Conservation (phyloP, 2,888 invertebrate genomes). For the Epinotia demarniana region DNA sequence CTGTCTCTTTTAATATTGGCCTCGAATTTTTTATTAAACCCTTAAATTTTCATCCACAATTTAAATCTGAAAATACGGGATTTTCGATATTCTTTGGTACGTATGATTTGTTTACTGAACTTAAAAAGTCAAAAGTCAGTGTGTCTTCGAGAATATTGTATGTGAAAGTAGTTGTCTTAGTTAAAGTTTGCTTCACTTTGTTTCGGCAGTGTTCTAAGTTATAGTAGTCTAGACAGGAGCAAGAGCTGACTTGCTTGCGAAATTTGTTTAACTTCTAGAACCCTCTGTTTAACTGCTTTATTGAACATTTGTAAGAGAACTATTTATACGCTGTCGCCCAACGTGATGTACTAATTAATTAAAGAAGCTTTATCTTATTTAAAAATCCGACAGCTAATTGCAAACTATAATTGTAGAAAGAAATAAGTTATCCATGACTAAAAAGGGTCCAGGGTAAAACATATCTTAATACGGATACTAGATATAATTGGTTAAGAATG, state of each 20-base stretch:
- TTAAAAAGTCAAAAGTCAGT: slow-evolving; percentile 41
- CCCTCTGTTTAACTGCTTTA: slow-evolving; percentile 29
- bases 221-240: slow-evolving; percentile 42
- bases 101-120: slow-evolving; percentile 36
- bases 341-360: slow-evolving; percentile 21
- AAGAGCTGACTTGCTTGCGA: slow-evolving; percentile 38
- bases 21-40: slow-evolving; percentile 35
- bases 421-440: background rate
- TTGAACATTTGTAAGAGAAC: slow-evolving; percentile 32
- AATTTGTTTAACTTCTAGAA: slow-evolving; percentile 37
- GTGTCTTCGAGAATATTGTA: slow-evolving; percentile 40
- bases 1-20: slow-evolving; percentile 35
- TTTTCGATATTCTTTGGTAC: slow-evolving; percentile 9
- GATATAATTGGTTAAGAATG: background rate
- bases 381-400: background rate
- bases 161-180: slow-evolving; percentile 43
- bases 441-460: background rate
- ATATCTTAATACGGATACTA: background rate
- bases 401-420: background rate
- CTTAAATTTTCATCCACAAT: slow-evolving; percentile 21
- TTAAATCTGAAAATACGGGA: slow-evolving; percentile 9
- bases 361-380: slow-evolving; percentile 4
- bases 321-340: slow-evolving; percentile 16
- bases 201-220: slow-evolving; percentile 39
- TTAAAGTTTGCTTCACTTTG: slow-evolving; percentile 40